These are phyloP conservation scores for Adoxophyes honmai DNA, from an alignment of 1,140 invertebrate genomes.

Conservation along the genomic window DNA sequence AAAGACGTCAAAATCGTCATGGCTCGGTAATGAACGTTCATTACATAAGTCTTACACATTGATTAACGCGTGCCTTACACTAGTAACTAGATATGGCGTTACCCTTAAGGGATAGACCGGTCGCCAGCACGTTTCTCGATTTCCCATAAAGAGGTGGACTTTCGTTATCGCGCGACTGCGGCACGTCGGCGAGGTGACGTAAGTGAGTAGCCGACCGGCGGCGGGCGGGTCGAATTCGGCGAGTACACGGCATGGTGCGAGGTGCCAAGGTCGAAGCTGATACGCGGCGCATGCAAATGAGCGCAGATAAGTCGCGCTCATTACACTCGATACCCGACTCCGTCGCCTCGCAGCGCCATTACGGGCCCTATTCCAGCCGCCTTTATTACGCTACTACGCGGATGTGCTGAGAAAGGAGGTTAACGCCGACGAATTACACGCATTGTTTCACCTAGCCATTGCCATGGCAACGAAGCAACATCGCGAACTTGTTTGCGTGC, in stretches of 20 bases:
- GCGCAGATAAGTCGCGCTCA: constrained; percentile 63
- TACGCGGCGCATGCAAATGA: constrained; percentile 68
- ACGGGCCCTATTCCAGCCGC: constrained; percentile 46
- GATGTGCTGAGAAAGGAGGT: constrained; percentile 63
- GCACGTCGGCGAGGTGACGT: constrained; percentile 28
- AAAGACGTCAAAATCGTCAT: too few relatives aligned
- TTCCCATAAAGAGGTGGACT: constrained; percentile 17
- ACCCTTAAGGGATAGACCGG: not conserved
- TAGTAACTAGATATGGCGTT: not conserved
- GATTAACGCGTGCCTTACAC: not conserved
- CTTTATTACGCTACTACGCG: constrained; percentile 60
- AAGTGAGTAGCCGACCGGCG: constrained; percentile 20
- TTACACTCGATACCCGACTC: constrained; percentile 53
- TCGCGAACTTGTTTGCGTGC: not conserved
- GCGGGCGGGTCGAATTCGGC: constrained; percentile 34
- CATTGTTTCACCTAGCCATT: constrained; percentile 57
- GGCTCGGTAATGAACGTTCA: too few relatives aligned
- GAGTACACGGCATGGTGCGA: constrained; percentile 43
- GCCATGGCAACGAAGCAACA: constrained; percentile 37
- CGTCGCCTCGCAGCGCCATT: constrained; percentile 46
- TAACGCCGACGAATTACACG: constrained; percentile 64
- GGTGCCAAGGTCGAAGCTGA: constrained; percentile 67
- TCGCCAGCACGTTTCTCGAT: not conserved
- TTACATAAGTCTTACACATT: not conserved
- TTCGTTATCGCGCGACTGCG: constrained; percentile 30